Evolutionary conservation across 2,113 vertebrate species (phyloP).

Genomic region (Carollia perspicillata): DNA sequence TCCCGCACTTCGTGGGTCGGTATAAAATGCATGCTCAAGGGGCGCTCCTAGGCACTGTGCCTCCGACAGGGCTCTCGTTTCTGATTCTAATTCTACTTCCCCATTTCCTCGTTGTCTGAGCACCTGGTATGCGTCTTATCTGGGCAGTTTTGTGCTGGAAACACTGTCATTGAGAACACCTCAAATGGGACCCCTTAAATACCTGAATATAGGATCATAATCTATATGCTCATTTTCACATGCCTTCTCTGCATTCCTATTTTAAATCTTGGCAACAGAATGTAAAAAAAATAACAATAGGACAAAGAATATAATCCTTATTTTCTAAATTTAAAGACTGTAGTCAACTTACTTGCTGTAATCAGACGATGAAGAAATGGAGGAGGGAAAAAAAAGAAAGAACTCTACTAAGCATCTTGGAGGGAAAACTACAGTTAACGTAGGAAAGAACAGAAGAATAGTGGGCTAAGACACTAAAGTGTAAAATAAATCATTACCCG

Average conservation of each 20-base stretch:
- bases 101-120: neutral
- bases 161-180: neutral
- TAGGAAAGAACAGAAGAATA: neutral
- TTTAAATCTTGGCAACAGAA: slow-evolving; percentile 14
- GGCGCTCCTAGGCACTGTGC: neutral
- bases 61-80: neutral
- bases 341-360: slow-evolving; percentile 27
- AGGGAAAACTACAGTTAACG: neutral
- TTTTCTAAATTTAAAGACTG: slow-evolving; percentile 30
- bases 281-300: slow-evolving; percentile 26
- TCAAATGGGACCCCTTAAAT: slow-evolving; percentile 5
- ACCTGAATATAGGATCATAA: neutral
- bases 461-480: neutral
- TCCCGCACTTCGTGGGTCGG: neutral
- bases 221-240: neutral
- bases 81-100: slow-evolving; percentile 10
- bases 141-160: slow-evolving; percentile 15
- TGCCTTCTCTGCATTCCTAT: neutral
- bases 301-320: slow-evolving; percentile 20
- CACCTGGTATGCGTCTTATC: neutral
- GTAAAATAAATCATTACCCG: neutral
- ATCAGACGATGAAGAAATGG: neutral
- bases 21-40: neutral
- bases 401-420: neutral
- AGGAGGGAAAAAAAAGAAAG: neutral